Conservation (phyloP, 2,888 invertebrate species). For the Philonicus albiceps region DNA sequence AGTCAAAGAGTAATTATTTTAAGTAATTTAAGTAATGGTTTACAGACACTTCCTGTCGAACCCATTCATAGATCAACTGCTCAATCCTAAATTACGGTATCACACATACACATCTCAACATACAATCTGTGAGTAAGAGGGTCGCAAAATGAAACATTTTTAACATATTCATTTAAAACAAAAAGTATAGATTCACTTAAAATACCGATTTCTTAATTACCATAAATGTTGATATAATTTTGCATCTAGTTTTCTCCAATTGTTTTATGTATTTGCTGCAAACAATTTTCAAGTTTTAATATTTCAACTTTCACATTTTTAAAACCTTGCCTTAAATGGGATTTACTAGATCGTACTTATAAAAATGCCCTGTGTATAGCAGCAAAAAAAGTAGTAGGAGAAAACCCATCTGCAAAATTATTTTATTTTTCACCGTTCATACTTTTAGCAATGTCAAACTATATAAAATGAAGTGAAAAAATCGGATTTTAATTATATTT, state of each 20-base stretch:
- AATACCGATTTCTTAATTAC: neutral
- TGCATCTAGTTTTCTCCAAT: neutral
- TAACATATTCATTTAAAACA: neutral
- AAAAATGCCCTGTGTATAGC: neutral
- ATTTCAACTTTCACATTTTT: no score
- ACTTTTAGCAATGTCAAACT: neutral
- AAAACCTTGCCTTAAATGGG: neutral
- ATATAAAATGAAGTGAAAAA: neutral
- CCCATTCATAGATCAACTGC: neutral
- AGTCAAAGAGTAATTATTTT: neutral
- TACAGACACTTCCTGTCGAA: neutral
- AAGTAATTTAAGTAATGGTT: neutral
- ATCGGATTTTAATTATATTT: neutral
- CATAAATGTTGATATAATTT: neutral
- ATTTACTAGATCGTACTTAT: no score
- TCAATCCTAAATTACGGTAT: neutral
- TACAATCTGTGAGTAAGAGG: neutral
- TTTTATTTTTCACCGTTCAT: neutral
- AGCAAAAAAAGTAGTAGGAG: neutral
- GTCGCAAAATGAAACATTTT: neutral
- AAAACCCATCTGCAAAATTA: neutral
- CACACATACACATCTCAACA: neutral
- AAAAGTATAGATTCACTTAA: no score
- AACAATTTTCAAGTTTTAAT: no score
- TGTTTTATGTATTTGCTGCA: neutral